A percentile compares a stretch with the other conserved stretches of the same genome.
phyloP scores from a whole-genome alignment of 2,888 invertebrate species.

The Diplolepis rosae region DNA sequence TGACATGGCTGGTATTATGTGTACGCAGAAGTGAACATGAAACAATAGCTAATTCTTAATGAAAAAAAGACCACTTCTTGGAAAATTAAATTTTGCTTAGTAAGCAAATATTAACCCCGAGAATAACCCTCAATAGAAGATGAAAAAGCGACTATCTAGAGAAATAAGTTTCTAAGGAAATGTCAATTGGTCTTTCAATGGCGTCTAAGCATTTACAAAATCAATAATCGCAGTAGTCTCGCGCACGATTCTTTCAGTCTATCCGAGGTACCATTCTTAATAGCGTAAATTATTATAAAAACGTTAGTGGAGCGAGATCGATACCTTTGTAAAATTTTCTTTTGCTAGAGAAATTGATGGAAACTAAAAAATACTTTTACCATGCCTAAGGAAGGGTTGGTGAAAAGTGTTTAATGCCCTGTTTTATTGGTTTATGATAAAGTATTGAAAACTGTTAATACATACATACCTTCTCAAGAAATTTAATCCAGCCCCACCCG shows the following conservation, averaged over 20 bases:
- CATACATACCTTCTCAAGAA: slow-evolving; percentile 2
- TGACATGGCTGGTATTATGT: background rate
- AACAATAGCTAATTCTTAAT: background rate
- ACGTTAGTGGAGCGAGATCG: too few relatives aligned
- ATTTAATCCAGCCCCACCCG: background rate
- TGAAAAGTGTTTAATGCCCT: background rate
- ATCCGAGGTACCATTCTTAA: too few relatives aligned
- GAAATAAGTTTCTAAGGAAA: background rate
- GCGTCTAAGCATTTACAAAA: slow-evolving; percentile 9
- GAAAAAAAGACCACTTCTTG: background rate
- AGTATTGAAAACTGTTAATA: background rate
- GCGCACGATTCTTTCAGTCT: slow-evolving; percentile 1
- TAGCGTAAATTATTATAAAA: background rate
- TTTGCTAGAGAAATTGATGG: too few relatives aligned
- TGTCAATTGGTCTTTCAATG: slow-evolving; percentile 2
- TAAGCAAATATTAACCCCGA: too few relatives aligned
- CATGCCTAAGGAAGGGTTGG: too few relatives aligned
- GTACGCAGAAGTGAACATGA: too few relatives aligned
- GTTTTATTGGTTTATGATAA: background rate
- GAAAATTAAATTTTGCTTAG: background rate
- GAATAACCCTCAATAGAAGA: too few relatives aligned
- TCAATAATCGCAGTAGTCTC: background rate
- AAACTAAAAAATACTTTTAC: background rate
- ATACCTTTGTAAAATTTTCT: too few relatives aligned
- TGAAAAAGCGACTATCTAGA: background rate